phyloP scores from a whole-genome alignment of 2,113 vertebrate species.

The Prionailurus bengalensis region DNA sequence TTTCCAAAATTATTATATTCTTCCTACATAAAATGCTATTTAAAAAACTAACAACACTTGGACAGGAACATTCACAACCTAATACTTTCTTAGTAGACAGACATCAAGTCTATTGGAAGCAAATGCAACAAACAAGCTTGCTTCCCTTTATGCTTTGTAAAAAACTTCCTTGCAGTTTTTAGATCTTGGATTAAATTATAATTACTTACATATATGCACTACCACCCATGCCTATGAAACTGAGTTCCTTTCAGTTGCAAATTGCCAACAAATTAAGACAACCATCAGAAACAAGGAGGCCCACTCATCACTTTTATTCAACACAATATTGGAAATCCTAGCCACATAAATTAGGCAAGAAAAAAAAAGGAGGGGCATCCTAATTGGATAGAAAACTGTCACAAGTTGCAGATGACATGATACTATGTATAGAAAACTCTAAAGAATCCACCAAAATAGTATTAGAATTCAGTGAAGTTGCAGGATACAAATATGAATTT shows the following conservation, averaged over 20 bases:
- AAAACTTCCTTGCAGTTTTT: constrained; percentile 27
- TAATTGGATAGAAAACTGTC: background rate
- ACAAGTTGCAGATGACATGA: background rate
- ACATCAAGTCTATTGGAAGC: background rate
- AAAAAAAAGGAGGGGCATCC: background rate
- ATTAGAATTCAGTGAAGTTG: background rate
- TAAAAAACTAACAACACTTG: constrained; percentile 6
- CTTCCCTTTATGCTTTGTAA: background rate
- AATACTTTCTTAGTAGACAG: constrained; percentile 8
- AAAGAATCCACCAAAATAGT: background rate
- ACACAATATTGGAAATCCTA: background rate
- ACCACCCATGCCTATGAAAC: background rate
- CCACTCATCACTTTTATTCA: background rate
- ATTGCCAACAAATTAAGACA: background rate
- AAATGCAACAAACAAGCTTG: background rate
- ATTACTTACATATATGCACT: background rate
- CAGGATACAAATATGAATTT: background rate
- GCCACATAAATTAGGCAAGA: background rate
- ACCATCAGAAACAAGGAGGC: background rate
- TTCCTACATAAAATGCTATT: background rate
- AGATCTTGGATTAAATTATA: constrained; percentile 13
- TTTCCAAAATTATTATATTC: constrained; percentile 19
- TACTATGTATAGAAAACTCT: background rate
- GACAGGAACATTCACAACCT: background rate
- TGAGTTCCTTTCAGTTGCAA: constrained; percentile 19